Conservation (phyloP, 2,797 vertebrate species). For the Sebastes wilsoni region DNA sequence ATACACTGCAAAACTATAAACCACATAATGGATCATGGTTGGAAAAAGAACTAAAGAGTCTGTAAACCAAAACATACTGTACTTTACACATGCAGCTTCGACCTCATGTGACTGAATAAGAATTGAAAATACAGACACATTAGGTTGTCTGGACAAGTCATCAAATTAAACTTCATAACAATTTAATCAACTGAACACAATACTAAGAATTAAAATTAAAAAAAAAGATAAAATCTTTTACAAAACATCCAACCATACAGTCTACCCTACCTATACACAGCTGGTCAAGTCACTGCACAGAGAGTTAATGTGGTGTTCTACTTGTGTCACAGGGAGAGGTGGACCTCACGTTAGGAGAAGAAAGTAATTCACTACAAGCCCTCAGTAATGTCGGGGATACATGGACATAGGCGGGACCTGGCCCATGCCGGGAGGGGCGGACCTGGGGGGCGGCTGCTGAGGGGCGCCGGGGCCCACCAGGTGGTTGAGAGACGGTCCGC, state of each 20-base stretch:
- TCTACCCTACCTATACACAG: conserved; percentile 33
- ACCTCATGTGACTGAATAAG: background rate
- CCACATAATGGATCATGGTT: conserved; percentile 18
- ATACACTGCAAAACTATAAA: conserved; percentile 53
- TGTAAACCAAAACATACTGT: conserved; percentile 28
- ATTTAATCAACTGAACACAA: conserved; percentile 11
- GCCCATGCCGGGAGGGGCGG: conserved; percentile 66
- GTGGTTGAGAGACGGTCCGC: conserved; percentile 93
- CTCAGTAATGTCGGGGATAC: conserved; percentile 91
- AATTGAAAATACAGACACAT: conserved; percentile 32
- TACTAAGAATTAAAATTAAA: conserved; percentile 31
- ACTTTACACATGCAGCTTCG: conserved; percentile 29
- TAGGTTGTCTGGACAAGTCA: conserved; percentile 1
- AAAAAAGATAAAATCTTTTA: conserved; percentile 64
- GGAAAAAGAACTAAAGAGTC: conserved; percentile 20
- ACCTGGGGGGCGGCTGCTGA: conserved; percentile 67
- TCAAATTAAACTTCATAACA: background rate
- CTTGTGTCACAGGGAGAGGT: background rate
- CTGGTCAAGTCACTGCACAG: conserved; percentile 40
- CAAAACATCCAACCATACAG: conserved; percentile 43
- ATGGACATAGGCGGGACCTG: conserved; percentile 85
- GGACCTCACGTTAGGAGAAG: conserved; percentile 43
- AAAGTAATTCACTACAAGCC: background rate
- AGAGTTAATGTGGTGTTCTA: conserved; percentile 10
- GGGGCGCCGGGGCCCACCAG: conserved; percentile 83